Base-by-base conservation (phyloP, 2,797 vertebrate genomes). In the Lindbergichthys nudifrons region DNA sequence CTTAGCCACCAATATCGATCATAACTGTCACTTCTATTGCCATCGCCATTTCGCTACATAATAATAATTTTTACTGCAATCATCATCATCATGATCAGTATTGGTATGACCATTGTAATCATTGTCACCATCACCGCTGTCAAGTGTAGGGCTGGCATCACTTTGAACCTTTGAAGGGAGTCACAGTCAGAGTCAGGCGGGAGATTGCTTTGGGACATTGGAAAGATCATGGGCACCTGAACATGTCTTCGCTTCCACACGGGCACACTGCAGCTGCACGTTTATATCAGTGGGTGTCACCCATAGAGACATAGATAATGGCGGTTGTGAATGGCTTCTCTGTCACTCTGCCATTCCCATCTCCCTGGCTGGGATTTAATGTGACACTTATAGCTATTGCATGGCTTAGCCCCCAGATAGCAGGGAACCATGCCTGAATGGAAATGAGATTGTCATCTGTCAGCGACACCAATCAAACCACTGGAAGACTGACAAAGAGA, bases 381-480 rank as follows among this genome's bases (percentile, higher is more conserved):
- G 87, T 92, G 93, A 93, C 92, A 92, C 89, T 91, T 90, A 89
- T 86, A 93, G 92, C 90, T 89, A 89, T 89, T 89, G 92, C 90
- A 90, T 87, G 89, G 86, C 88, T 88, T 86, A 79, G 91, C 88
- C 84, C 67, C 81, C 74, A 88, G 89, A 91, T 82, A 90, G 86
- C 85, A 73, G 78, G 88, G 80, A 85, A 81, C 79, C 87, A 86
- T 21, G 86, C 80, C 84, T 91, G 89, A 89, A 92, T 92, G 86
- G 90, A 90, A 92, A 92, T 92, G 84, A 93, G 91, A 93, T 90
- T 91, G 91, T 92, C 93, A 92, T 92, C 90, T 88, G 91, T 93
- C 92, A 93, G 81, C 84, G 83, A 82, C 76, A 82, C 81, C 81
- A 90, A 86, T 92, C 91, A 91, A 86, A 87, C 83, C 81, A 72